These are phyloP conservation scores for Axinella damicornis DNA, from an alignment of 37 sponge, comb jelly and placozoan species.

Conservation along the genomic window DNA sequence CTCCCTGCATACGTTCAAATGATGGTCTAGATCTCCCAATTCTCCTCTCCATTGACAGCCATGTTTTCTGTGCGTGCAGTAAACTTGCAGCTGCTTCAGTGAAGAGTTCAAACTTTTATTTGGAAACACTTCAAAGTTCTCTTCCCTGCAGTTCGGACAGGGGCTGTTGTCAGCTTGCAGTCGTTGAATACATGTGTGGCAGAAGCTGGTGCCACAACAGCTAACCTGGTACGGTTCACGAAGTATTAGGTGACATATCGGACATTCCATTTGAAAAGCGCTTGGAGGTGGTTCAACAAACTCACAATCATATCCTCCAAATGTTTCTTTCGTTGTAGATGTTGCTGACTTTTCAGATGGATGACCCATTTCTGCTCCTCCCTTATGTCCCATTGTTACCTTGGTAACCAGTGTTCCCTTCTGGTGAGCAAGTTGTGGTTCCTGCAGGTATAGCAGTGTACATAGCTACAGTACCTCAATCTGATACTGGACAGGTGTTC, in stretches of 20 bases:
- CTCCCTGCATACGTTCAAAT: not conserved
- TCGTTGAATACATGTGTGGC: constrained; percentile 23
- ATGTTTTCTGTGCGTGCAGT: constrained; percentile 3
- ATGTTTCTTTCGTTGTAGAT: no score
- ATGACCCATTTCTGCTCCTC: no score
- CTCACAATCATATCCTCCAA: constrained; percentile 47
- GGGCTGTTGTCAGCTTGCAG: constrained; percentile 6
- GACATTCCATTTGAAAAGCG: constrained; percentile 39
- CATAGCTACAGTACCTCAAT: no score
- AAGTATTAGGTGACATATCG: constrained; percentile 38
- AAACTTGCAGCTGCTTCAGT: constrained; percentile 1
- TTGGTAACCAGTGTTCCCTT: no score
- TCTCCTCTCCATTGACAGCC: constrained; percentile 54
- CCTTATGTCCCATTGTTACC: no score
- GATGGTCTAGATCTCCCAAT: constrained; percentile 27
- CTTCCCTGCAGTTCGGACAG: constrained; percentile 30
- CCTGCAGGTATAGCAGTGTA: no score
- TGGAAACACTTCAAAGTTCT: constrained; percentile 17
- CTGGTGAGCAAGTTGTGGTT: no score
- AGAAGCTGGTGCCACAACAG: constrained; percentile 46
- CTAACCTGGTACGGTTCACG: constrained; percentile 43
- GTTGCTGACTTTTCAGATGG: no score
- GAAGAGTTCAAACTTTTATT: constrained; percentile 23
- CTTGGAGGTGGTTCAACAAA: constrained; percentile 31
- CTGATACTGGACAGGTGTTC: no score